These are phyloP conservation scores for Malthinus seriepunctatus DNA, from an alignment of 2,888 invertebrate genomes.

Conservation along the genomic window DNA sequence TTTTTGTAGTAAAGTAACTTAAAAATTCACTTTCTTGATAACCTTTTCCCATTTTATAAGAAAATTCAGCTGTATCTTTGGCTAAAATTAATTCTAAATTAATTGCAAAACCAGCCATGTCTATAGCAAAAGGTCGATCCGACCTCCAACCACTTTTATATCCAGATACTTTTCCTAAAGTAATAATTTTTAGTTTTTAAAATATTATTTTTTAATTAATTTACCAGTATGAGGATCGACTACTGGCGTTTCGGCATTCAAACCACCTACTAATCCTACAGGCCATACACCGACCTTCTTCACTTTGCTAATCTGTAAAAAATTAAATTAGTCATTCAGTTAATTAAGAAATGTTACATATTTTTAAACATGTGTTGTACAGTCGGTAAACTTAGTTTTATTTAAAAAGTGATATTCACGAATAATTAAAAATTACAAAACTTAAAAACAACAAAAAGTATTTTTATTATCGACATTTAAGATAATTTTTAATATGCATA, in stretches of 20 bases:
- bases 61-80: slow-evolving; percentile 76
- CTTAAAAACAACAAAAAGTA: too few relatives aligned
- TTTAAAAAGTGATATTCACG: too few relatives aligned
- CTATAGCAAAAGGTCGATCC: slow-evolving; percentile 90
- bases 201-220: background rate
- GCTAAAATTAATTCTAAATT: slow-evolving; percentile 74
- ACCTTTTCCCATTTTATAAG: slow-evolving; percentile 84
- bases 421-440: too few relatives aligned
- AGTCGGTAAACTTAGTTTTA: too few relatives aligned
- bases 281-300: slow-evolving; percentile 90
- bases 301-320: slow-evolving; percentile 76
- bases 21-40: slow-evolving; percentile 88
- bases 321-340: too few relatives aligned
- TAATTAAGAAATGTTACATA: too few relatives aligned
- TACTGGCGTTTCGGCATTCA: slow-evolving; percentile 89
- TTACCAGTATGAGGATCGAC: slow-evolving; percentile 63
- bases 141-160: slow-evolving; percentile 86
- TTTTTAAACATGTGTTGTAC: too few relatives aligned
- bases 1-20: slow-evolving; percentile 69
- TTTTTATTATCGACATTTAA: too few relatives aligned
- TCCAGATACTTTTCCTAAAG: slow-evolving; percentile 60
- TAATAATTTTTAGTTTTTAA: background rate
- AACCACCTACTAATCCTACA: slow-evolving; percentile 93
- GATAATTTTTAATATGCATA: too few relatives aligned
- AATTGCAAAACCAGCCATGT: slow-evolving; percentile 97